These are phyloP conservation scores for Tetramorium bicarinatum DNA, from an alignment of 2,888 invertebrate genomes.

Conservation along the genomic window DNA sequence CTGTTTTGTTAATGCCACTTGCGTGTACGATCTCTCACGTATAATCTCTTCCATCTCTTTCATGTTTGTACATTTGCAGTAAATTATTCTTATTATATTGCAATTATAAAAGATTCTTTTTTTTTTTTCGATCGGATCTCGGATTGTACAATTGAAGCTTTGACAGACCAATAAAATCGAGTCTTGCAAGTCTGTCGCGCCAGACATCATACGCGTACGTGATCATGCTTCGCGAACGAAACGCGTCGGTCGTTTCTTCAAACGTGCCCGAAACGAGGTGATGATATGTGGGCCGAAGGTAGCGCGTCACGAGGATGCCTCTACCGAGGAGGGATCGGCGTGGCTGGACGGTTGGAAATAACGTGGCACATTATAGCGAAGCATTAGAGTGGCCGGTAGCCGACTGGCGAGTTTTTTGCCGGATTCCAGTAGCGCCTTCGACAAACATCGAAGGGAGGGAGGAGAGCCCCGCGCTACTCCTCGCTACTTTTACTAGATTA, in stretches of 20 bases:
- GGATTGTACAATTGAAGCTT: not conserved
- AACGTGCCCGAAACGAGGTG: constrained; percentile 34
- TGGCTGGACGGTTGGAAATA: constrained; percentile 74
- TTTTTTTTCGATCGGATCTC: not conserved
- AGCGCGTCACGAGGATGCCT: constrained; percentile 46
- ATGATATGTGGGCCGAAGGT: constrained; percentile 47
- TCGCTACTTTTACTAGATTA: constrained; percentile 82
- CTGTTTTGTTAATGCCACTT: no score
- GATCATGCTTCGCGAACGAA: not conserved
- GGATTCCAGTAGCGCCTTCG: constrained; percentile 85
- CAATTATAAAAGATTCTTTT: not conserved
- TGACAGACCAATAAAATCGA: not conserved
- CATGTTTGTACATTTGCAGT: no score
- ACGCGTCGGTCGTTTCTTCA: constrained; percentile 18
- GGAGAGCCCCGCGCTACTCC: constrained; percentile 67
- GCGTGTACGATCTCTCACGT: no score
- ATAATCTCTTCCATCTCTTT: no score
- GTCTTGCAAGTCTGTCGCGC: not conserved
- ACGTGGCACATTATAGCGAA: constrained; percentile 82
- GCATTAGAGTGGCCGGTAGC: constrained; percentile 84
- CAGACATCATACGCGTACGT: not conserved
- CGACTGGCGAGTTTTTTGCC: constrained; percentile 83
- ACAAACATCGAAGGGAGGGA: constrained; percentile 80
- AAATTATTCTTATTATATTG: not conserved
- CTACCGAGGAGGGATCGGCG: constrained; percentile 38